Evolutionary conservation across 2,113 vertebrate genomes (phyloP).

Genomic region (Felis chaus): DNA sequence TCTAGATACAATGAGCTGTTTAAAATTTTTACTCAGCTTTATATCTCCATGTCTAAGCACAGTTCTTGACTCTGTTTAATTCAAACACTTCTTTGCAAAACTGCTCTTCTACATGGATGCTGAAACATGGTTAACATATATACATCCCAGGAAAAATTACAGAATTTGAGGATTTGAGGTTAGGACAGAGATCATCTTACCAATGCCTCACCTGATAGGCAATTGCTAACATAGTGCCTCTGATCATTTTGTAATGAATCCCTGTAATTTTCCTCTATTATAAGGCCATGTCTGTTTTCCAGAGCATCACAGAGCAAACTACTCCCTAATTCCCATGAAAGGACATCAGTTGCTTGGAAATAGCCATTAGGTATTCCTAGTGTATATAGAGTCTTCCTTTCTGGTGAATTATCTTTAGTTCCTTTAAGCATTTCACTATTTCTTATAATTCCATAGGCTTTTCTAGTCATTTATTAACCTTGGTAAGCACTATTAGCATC

Average conservation of each 20-base stretch:
- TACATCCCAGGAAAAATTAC: not conserved
- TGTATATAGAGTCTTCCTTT: not conserved
- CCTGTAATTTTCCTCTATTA: not conserved
- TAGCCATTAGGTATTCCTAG: not conserved
- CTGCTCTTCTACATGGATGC: not conserved
- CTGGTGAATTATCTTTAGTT: not conserved
- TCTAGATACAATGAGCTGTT: not conserved
- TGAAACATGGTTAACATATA: not conserved
- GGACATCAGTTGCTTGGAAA: not conserved
- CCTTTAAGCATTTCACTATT: not conserved
- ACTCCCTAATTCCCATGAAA: not conserved
- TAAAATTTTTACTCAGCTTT: not conserved
- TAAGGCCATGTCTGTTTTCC: not conserved
- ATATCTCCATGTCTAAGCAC: not conserved
- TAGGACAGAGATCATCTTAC: not conserved
- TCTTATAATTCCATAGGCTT: not conserved
- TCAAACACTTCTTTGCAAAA: not conserved
- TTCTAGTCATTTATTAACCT: not conserved
- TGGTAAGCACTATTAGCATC: not conserved
- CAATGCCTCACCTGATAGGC: fast-evolving
- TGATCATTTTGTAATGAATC: not conserved
- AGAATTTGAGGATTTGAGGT: not conserved
- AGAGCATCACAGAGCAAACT: not conserved
- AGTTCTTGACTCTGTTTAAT: not conserved
- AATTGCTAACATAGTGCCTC: not conserved